Evolutionary conservation across 1,140 invertebrate genomes (phyloP).

Genomic region (Onthophagus taurus): DNA sequence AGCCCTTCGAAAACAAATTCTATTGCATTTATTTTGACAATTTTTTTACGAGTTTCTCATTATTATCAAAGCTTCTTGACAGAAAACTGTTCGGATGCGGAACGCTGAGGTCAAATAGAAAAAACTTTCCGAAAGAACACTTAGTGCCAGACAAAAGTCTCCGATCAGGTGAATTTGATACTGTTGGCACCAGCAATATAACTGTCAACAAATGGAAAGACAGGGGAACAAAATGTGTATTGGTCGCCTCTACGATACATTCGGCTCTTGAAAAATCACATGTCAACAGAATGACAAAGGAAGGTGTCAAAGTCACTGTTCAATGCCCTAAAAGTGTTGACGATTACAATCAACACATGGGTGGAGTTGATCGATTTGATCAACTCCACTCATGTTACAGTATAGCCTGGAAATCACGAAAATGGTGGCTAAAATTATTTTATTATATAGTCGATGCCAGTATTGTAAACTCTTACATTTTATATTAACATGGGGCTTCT

Average conservation of each 20-base stretch:
- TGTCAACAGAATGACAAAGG: conserved; percentile 1
- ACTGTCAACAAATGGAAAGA: conserved; percentile 16
- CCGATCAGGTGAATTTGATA: not conserved
- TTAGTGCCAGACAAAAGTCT: not conserved
- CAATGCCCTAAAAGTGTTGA: conserved; percentile 16
- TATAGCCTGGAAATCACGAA: conserved; percentile 11
- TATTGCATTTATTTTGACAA: conserved; percentile 3
- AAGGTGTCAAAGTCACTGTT: conserved; percentile 3
- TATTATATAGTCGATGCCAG: conserved; percentile 13
- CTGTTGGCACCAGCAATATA: conserved; percentile 5
- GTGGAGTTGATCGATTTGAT: conserved; percentile 23
- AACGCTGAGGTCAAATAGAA: not conserved
- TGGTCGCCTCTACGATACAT: conserved; percentile 11
- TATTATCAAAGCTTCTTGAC: not conserved
- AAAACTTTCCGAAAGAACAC: conserved; percentile 4
- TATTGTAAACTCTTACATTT: conserved; percentile 11
- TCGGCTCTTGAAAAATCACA: not conserved
- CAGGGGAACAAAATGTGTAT: conserved; percentile 13
- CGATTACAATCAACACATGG: conserved; percentile 23
- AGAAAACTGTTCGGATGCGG: conserved; percentile 3
- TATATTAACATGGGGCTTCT: not conserved
- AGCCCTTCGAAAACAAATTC: conserved; percentile 1
- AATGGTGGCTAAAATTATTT: conserved; percentile 16
- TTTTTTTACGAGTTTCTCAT: conserved; percentile 1
- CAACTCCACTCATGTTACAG: conserved; percentile 16